Evolutionary conservation across 2,888 invertebrate species (phyloP), one percentile per base, ranked within the genome.

Genomic region (Hipparchia sbordonii): DNA sequence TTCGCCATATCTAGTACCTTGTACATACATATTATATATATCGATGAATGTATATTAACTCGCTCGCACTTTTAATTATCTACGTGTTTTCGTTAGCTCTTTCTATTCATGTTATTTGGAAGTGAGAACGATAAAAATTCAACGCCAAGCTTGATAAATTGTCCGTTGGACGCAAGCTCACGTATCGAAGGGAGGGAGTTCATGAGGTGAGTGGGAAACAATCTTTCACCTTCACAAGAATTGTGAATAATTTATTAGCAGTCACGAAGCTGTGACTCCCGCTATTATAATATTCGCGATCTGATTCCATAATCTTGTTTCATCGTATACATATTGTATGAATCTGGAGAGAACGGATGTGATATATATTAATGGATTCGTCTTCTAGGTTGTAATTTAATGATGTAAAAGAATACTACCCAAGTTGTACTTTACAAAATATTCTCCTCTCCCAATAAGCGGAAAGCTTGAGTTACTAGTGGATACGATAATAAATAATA

Each of bases 111-210:
- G 48, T n/a, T 12, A 62, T 48, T 62, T 46, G 46, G 46, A 62
- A 13, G n/a, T 62, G 1, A 7, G 12, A 13, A 62, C 46, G 48
- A 46, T 62, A 46, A 13, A 61, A 62, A 8, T 54, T 1, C 9
- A 12, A 4, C 9, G 4, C n/a, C 46, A 10, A 59, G 59, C 54
- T 46, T 67, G 67, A 75, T 74, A 77, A 77, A 78, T 78, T 77
- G 74, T 77, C 73, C 77, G 63, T 75, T 73, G 74, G 67, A 72
- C 73, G 61, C 71, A 74, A 73, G 72, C 78, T 77, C 77, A 76
- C 57, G 70, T 71, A 54, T 60, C 67, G 65, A 56, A 45, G 57
- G 45, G 62, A n/a, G 52, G 39, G 62, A 54, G 52, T 60, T 62
- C 67, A 59, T 63, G 67, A 62, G 54, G 39, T 45, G 70, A 70